A percentile compares a stretch with the other conserved stretches of the same genome.
phyloP scores from a whole-genome alignment of 2,113 vertebrate species.

The Leucopsar rothschildi region DNA sequence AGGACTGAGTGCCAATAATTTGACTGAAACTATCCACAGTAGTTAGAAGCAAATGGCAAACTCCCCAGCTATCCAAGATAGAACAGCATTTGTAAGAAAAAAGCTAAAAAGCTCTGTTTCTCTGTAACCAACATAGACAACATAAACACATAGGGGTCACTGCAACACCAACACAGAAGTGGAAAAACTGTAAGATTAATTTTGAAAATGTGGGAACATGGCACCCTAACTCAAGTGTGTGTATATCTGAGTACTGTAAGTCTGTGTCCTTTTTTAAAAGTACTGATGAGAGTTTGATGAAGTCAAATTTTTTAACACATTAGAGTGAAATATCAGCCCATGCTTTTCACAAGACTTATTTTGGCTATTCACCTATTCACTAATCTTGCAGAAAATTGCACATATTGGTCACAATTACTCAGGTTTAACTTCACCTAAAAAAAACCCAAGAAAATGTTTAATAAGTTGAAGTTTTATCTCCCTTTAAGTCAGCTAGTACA shows the following conservation, averaged over 20 bases:
- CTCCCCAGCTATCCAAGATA: neutral
- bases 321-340: neutral
- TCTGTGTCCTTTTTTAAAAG: neutral
- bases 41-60: neutral
- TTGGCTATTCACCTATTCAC: neutral
- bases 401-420: neutral
- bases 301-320: neutral
- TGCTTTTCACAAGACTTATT: neutral
- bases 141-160: neutral
- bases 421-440: neutral
- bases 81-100: neutral
- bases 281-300: neutral
- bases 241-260: neutral
- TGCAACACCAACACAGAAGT: neutral
- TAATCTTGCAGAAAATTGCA: neutral
- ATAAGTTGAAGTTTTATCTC: neutral
- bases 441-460: accelerated
- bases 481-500: neutral
- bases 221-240: neutral
- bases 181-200: neutral
- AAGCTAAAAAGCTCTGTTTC: neutral
- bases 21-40: neutral
- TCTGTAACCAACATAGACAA: neutral
- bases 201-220: neutral
- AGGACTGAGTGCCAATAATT: neutral